A percentile compares a stretch with the other conserved stretches of the same genome.
phyloP scores from a whole-genome alignment of 2,797 vertebrate genomes.

The Onychomys torridus region DNA sequence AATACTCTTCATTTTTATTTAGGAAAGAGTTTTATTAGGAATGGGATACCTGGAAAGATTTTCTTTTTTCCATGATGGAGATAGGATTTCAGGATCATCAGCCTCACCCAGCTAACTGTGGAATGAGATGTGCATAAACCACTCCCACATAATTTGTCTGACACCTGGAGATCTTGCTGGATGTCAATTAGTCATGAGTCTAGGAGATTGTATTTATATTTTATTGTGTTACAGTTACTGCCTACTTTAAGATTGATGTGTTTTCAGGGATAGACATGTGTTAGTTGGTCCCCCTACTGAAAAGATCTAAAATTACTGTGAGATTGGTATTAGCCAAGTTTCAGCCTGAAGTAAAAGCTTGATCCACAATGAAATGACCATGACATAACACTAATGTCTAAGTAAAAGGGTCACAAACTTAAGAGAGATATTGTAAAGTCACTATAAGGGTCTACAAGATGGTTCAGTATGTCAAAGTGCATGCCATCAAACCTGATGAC shows the following conservation, averaged over 20 bases:
- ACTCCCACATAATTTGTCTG: not conserved
- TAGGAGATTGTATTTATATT: not conserved
- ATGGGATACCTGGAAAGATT: not conserved
- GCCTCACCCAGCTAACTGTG: not conserved
- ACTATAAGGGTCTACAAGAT: too few relatives aligned
- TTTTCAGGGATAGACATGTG: too few relatives aligned
- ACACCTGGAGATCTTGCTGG: not conserved
- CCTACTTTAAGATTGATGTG: not conserved
- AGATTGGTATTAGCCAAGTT: too few relatives aligned
- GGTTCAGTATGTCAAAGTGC: too few relatives aligned
- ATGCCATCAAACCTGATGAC: too few relatives aligned
- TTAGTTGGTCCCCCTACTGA: too few relatives aligned
- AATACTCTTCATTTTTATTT: not conserved
- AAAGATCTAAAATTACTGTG: too few relatives aligned
- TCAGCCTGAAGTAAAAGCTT: too few relatives aligned
- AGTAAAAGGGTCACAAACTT: too few relatives aligned
- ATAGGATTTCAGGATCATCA: not conserved
- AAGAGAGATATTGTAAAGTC: too few relatives aligned
- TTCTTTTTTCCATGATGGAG: not conserved
- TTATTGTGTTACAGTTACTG: not conserved
- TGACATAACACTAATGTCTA: too few relatives aligned
- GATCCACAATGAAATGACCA: too few relatives aligned
- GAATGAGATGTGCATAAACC: not conserved
- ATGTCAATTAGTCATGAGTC: not conserved
- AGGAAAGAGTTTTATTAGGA: not conserved